Conservation (phyloP, 2,888 invertebrate genomes). For the Anodontia alba region DNA sequence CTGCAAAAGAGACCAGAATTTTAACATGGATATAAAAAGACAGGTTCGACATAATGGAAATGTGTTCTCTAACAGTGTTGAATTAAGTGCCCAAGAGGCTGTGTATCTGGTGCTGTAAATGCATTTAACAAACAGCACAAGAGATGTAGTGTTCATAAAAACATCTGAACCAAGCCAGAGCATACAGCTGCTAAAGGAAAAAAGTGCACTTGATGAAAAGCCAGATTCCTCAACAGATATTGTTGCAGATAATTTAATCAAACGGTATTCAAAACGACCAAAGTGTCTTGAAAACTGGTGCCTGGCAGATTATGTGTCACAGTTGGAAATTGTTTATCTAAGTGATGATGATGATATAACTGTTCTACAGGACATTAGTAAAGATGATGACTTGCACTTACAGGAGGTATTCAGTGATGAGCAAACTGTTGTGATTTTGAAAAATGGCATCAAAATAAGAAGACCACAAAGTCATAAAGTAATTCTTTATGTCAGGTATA, state of each 20-base stretch:
- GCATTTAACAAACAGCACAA: slow-evolving; percentile 42
- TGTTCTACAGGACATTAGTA: slow-evolving; percentile 9
- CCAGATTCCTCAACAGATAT: slow-evolving; percentile 40
- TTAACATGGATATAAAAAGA: slow-evolving; percentile 49
- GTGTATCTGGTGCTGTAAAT: slow-evolving; percentile 57
- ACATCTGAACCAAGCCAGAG: slow-evolving; percentile 63
- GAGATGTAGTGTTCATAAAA: slow-evolving; percentile 57
- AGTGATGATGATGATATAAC: slow-evolving; percentile 3
- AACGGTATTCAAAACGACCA: slow-evolving; percentile 57
- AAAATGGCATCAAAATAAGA: background rate
- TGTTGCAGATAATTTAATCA: slow-evolving; percentile 29
- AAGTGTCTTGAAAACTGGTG: slow-evolving; percentile 42
- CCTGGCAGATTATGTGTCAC: slow-evolving; percentile 55
- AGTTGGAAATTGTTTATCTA: slow-evolving; percentile 44
- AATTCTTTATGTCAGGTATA: slow-evolving; percentile 35
- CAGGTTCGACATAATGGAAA: slow-evolving; percentile 61
- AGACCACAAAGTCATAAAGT: background rate
- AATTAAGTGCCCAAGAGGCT: slow-evolving; percentile 69
- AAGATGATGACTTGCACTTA: slow-evolving; percentile 5
- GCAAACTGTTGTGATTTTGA: background rate
- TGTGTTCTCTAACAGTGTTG: slow-evolving; percentile 46
- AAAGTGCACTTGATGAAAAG: slow-evolving; percentile 48
- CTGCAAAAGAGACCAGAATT: slow-evolving; percentile 54
- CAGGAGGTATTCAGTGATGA: background rate
- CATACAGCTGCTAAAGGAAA: slow-evolving; percentile 65